Conservation (phyloP, 2,888 invertebrate species). For the Stenodera caucasica region DNA sequence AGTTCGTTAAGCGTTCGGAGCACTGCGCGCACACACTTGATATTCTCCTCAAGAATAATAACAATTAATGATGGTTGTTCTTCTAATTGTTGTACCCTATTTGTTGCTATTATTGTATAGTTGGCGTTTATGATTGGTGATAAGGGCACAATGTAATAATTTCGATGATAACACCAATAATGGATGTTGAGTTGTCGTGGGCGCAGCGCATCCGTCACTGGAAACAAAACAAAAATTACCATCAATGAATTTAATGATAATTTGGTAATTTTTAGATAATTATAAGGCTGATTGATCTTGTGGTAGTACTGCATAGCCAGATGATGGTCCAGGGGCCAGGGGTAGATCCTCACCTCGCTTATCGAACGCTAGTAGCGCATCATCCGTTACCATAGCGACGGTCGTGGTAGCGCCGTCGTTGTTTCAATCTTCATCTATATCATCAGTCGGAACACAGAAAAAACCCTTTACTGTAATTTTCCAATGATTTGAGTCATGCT, state of each 20-base stretch:
- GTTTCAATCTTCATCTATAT: slow-evolving; percentile 12
- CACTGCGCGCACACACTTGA: slow-evolving; percentile 55
- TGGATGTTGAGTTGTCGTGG: slow-evolving; percentile 54
- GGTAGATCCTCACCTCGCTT: slow-evolving; percentile 34
- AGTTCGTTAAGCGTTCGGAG: slow-evolving; percentile 55
- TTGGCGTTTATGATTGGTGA: slow-evolving; percentile 18
- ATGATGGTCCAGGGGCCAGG: slow-evolving; percentile 35
- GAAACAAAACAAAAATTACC: slow-evolving; percentile 43
- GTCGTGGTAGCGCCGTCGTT: slow-evolving; percentile 29
- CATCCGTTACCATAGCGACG: slow-evolving; percentile 39
- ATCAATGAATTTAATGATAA: too few relatives aligned
- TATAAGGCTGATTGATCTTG: slow-evolving; percentile 32
- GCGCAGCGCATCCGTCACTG: slow-evolving; percentile 66
- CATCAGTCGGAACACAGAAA: background rate
- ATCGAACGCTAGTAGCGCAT: slow-evolving; percentile 40
- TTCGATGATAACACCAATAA: slow-evolving; percentile 39
- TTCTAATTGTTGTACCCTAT: background rate
- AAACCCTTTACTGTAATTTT: too few relatives aligned
- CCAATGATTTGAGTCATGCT: background rate
- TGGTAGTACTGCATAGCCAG: slow-evolving; percentile 32
- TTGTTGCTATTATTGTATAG: slow-evolving; percentile 8
- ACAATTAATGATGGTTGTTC: slow-evolving; percentile 27
- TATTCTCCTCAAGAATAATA: slow-evolving; percentile 33
- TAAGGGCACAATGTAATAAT: slow-evolving; percentile 32
- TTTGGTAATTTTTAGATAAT: too few relatives aligned